Conservation (phyloP, 2,113 vertebrate species). For the Malurus cyaneus region DNA sequence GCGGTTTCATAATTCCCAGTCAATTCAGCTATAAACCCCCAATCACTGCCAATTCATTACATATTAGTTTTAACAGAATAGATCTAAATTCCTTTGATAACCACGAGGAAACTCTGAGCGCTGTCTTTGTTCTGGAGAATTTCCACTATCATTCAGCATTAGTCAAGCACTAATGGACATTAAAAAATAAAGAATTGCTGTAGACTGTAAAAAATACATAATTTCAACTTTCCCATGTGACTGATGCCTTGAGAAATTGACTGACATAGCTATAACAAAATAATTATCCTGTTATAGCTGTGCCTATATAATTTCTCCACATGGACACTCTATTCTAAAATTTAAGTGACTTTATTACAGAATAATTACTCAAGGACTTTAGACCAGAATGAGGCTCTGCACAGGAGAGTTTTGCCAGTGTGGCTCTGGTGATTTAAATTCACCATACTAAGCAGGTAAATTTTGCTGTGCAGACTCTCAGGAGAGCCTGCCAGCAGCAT, state of each 20-base stretch:
- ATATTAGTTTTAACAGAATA: constrained; percentile 13
- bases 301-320: constrained; percentile 51
- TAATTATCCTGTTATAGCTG: constrained; percentile 55
- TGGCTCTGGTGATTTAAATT: constrained; percentile 45
- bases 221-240: constrained; percentile 40
- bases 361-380: constrained; percentile 58
- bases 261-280: constrained; percentile 55
- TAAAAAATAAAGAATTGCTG: constrained; percentile 48
- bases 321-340: constrained; percentile 39
- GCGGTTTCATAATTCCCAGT: not conserved
- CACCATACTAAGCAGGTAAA: constrained; percentile 23
- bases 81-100: constrained; percentile 47
- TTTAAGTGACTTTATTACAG: constrained; percentile 62
- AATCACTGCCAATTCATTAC: constrained; percentile 2
- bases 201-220: constrained; percentile 48
- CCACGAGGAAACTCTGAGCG: not conserved
- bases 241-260: constrained; percentile 35
- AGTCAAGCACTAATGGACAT: constrained; percentile 53
- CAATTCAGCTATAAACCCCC: not conserved
- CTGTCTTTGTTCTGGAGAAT: constrained; percentile 17
- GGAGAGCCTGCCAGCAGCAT: not conserved
- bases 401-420: not conserved
- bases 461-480: not conserved
- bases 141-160: constrained; percentile 26
- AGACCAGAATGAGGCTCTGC: constrained; percentile 19